Base-by-base conservation (phyloP, 1,140 invertebrate species). In the Acromyrmex charruanus region DNA sequence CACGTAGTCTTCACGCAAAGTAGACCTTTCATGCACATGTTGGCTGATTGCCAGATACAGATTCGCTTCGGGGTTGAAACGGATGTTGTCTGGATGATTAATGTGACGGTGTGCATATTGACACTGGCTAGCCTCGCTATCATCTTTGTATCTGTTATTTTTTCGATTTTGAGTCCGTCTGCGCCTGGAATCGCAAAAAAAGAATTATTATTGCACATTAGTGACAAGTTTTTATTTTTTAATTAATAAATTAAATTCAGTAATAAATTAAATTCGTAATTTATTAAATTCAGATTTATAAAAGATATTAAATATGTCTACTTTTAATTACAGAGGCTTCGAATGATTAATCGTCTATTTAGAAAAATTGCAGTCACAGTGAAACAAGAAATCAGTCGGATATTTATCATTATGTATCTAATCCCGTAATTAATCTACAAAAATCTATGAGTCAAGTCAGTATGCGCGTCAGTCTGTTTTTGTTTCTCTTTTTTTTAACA, bases 31-130 rank as follows among this genome's bases (percentile, higher is more conserved):
- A 39, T 53, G 44, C 61, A 28, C 77, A 53, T 53, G 12, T 31
- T 79, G 77, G 61, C 61, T 51, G 77, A 53, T 66, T n/a, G 61
- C 77, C 77, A 79, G 44, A 79, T 66, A 44, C 61, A 35, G 49
- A 79, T 79, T 28, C 25, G 77, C 77, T 66, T 79, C n/a, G 28
- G 61, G 28, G 44, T 79, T 31, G 44, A 31, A 79, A 66, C 58
- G 61, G 61, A 31, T 79, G 77, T 66, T 66, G 44, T 58, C 77
- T 53, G 44, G 21, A 79, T 79, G 77, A 79, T 79, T 79, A 79
- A 79, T 79, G 61, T 79, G 28, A 79, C 35, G 39, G 74, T 61
- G 21, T 25, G 59, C 44, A 25, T 66, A 79, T 66, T 66, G 77
- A 79, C 58, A 79, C 39, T 79, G 12, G 25, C 31, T 59, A 28